These are phyloP conservation scores for Amphibalanus amphitrite DNA, from an alignment of 1,140 invertebrate species.

Conservation along the genomic window DNA sequence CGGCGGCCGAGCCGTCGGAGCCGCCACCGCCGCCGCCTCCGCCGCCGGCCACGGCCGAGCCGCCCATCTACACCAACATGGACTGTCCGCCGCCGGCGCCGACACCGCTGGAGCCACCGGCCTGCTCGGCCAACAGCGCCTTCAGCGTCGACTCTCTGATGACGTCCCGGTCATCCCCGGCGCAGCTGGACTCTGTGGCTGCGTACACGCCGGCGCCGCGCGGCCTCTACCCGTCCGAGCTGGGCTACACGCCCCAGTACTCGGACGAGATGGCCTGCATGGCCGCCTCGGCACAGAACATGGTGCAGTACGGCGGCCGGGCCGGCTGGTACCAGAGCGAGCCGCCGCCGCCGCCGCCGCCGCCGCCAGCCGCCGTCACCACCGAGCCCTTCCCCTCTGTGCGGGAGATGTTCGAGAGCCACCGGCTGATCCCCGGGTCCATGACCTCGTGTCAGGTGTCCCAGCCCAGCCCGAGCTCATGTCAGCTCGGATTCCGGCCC, in stretches of 20 bases:
- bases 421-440: slow-evolving; percentile 10
- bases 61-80: slow-evolving; percentile 5
- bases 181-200: slow-evolving; percentile 10
- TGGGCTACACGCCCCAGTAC: background rate
- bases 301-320: slow-evolving; percentile 12
- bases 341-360: slow-evolving; percentile 6
- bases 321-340: slow-evolving; percentile 16
- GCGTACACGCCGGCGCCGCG: slow-evolving; percentile 13
- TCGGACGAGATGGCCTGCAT: slow-evolving; percentile 9
- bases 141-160: slow-evolving; percentile 37
- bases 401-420: slow-evolving; percentile 19
- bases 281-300: slow-evolving; percentile 12
- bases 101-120: background rate
- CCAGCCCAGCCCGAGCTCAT: slow-evolving; percentile 16
- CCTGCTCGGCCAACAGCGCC: slow-evolving; percentile 14
- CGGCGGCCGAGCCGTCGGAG: slow-evolving; percentile 11
- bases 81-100: slow-evolving; percentile 5
- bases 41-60: slow-evolving; percentile 5
- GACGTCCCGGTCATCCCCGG: slow-evolving; percentile 20
- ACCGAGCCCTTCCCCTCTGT: slow-evolving; percentile 17
- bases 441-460: background rate
- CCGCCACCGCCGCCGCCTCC: slow-evolving; percentile 14
- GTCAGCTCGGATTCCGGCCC: slow-evolving; percentile 18
- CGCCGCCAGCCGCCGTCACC: background rate
- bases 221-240: slow-evolving; percentile 12